Conservation (phyloP, 2,888 invertebrate species). For the Hydraecia micacea region DNA sequence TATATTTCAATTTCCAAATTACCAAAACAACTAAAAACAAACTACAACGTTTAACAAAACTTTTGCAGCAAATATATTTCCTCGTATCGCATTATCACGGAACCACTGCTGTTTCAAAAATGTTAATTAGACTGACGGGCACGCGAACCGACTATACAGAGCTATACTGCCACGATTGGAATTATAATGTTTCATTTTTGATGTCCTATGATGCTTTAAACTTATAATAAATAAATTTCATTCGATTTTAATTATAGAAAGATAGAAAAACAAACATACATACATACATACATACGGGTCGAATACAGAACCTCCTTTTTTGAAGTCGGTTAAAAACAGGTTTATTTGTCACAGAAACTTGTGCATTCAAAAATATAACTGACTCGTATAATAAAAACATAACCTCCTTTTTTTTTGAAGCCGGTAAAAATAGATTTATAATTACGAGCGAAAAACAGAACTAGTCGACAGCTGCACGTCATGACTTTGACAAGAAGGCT, state of each 20-base stretch:
- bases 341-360: too few relatives aligned
- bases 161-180: not conserved
- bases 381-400: too few relatives aligned
- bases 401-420: too few relatives aligned
- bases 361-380: too few relatives aligned
- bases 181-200: not conserved
- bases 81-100: conserved; percentile 38
- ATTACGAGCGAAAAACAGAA: too few relatives aligned
- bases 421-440: too few relatives aligned
- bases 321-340: too few relatives aligned
- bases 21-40: conserved; percentile 21
- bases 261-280: too few relatives aligned
- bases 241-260: not conserved
- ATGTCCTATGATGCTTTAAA: not conserved
- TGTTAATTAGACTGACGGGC: conserved; percentile 29
- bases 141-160: conserved; percentile 34
- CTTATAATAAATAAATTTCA: not conserved
- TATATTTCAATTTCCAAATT: conserved; percentile 41
- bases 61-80: conserved; percentile 32
- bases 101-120: conserved; percentile 46
- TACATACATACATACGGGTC: too few relatives aligned
- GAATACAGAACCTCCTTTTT: too few relatives aligned
- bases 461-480: too few relatives aligned
- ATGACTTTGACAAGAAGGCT: too few relatives aligned
- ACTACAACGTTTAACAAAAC: conserved; percentile 20